Percentiles rank a stretch among this genome's conserved stretches.
Conservation (phyloP, 2,888 invertebrate genomes). For the Pristionchus fissidentatus region DNA sequence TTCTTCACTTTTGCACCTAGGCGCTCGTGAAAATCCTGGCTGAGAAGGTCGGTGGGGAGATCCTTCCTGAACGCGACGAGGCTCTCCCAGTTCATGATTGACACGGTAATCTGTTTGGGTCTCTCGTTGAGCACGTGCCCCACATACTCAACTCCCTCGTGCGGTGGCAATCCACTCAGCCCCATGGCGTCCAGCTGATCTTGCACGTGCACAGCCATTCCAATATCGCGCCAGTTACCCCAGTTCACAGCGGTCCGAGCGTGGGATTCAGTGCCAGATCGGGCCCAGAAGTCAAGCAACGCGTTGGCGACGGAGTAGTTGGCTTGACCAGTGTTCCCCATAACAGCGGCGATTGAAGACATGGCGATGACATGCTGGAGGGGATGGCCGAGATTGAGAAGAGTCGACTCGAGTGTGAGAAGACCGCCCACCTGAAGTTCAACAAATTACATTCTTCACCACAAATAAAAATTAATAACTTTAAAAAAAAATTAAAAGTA, state of each 20-base stretch:
- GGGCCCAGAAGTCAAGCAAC: conserved; percentile 59
- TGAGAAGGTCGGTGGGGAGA: conserved; percentile 53
- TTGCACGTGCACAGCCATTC: conserved; percentile 68
- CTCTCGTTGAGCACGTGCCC: conserved; percentile 60
- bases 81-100: conserved; percentile 67
- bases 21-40: conserved; percentile 4
- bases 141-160: conserved; percentile 64
- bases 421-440: not conserved
- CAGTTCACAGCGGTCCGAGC: conserved; percentile 67
- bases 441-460: not conserved
- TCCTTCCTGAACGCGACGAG: conserved; percentile 64
- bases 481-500: too few species aligned
- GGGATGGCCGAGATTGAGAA: conserved; percentile 31
- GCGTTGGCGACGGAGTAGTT: conserved; percentile 71
- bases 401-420: conserved; percentile 30
- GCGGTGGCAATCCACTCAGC: conserved; percentile 64
- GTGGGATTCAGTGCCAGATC: not conserved
- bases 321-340: conserved; percentile 71
- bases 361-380: conserved; percentile 64
- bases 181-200: conserved; percentile 62
- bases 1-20: not conserved
- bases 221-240: conserved; percentile 73
- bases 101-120: conserved; percentile 61
- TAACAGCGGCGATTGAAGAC: conserved; percentile 68
- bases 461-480: not conserved